Base-by-base conservation (phyloP, 2,797 vertebrate species). In the Neosilurus hyrtlii region DNA sequence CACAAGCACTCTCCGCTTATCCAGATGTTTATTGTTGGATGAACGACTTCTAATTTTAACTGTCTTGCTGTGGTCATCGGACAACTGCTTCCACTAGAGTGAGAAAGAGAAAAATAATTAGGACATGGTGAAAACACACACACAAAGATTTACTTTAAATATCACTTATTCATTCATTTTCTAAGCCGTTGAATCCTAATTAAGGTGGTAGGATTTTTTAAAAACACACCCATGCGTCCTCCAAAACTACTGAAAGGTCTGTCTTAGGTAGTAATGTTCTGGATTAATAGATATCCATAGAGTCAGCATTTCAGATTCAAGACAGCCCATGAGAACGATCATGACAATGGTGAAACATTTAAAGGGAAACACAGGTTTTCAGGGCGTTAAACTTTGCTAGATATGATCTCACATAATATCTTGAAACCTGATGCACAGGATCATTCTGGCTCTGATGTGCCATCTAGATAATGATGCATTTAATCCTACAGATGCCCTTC, bases 71-170 rank as follows among this genome's bases (percentile, higher is more conserved):
- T 12, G 51, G 30, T 24, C n/a, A 37, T 57, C 9, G 49, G 51
- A 80, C 35, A 43, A 6, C 68, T 10, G 2, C 49, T 66, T 82
- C 74, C 84, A 73, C 84, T 85, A 30, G 0, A 85, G 52, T 3
- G 35, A 68, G 24, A 80, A 30, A 37, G 1, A 72, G 30, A 63
- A 66, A 2, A 65, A 56, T 49, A 11, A 15, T 49, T 1, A 26
- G 22, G 4, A 22, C 14, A 71, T 52, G n/a, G 9, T 61, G 11
- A 43, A 11, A 6, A 57, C 18, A 56, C 12, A 67, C 20, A 54
- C 37, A 43, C 37, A 71, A 9, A 70, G 3, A 49, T 5, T 16
- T 9, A 26, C n/a, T 1, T 15, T 16, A 26, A 72, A 73, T 2
- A 18, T n/a, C n/a, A n/a, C n/a, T n/a, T n/a, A n/a, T n/a, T 3